A percentile compares a stretch with the other conserved stretches of the same genome.
Evolutionary conservation across 2,888 invertebrate genomes (phyloP).

Genomic region (Apantesis nais): DNA sequence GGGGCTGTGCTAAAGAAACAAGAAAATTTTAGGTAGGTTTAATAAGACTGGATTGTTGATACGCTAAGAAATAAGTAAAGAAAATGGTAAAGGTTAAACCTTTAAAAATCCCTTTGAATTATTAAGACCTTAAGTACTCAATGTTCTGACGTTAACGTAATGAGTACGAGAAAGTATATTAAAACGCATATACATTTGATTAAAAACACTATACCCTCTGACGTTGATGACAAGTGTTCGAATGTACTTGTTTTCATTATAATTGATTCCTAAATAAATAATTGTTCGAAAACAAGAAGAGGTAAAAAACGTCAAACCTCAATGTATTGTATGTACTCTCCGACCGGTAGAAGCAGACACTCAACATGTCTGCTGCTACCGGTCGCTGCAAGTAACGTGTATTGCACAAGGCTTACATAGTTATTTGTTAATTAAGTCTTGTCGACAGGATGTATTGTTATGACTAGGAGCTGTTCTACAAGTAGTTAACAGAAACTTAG

Average conservation of each 20-base stretch:
- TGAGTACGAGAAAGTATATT: too few species aligned
- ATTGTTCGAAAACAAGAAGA: background rate
- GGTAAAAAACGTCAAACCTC: background rate
- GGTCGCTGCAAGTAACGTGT: conserved; percentile 14
- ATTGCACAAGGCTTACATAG: background rate
- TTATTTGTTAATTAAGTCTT: background rate
- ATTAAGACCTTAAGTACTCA: too few species aligned
- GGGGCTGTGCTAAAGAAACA: background rate
- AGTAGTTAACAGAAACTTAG: background rate
- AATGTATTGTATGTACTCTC: background rate
- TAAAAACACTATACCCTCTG: background rate
- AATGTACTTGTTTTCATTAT: background rate
- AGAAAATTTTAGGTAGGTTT: background rate
- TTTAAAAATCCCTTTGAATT: background rate
- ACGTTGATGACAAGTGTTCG: background rate
- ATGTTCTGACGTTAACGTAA: too few species aligned
- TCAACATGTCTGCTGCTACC: background rate
- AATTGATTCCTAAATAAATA: background rate
- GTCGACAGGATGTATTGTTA: background rate
- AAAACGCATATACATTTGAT: background rate
- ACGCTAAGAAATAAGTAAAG: background rate
- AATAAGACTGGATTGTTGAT: background rate
- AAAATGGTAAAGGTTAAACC: background rate
- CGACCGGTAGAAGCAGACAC: background rate
- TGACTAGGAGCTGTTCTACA: background rate